phyloP scores from a whole-genome alignment of 2,113 vertebrate species.

The Pyrgilauda ruficollis region DNA sequence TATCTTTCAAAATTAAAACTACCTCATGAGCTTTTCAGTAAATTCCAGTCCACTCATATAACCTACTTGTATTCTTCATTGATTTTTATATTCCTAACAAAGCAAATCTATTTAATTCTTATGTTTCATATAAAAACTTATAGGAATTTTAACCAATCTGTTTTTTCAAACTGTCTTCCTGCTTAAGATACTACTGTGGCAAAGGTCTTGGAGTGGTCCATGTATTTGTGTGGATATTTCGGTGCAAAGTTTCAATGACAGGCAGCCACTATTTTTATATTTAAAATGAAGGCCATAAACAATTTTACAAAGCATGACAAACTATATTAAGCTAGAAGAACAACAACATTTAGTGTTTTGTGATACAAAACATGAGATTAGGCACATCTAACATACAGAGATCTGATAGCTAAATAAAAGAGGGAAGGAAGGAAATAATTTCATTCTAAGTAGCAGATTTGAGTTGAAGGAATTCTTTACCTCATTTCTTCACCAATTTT shows the following conservation, averaged over 20 bases:
- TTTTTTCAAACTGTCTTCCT: background rate
- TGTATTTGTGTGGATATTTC: background rate
- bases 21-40: background rate
- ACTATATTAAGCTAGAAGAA: background rate
- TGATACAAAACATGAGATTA: background rate
- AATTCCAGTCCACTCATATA: background rate
- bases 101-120: background rate
- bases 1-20: background rate
- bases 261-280: background rate
- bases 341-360: background rate
- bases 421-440: background rate
- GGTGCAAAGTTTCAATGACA: background rate
- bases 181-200: background rate
- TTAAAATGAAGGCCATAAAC: background rate
- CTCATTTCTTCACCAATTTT: background rate
- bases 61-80: background rate
- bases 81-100: background rate
- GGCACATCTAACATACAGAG: background rate
- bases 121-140: background rate
- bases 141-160: background rate
- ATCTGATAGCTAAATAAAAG: background rate
- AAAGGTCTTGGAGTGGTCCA: background rate
- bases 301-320: background rate
- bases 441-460: background rate
- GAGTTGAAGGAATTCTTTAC: background rate